Evolutionary conservation across 2,797 vertebrate species (phyloP), one percentile per base, ranked within the genome.

Genomic region (Malurus leucopterus): DNA sequence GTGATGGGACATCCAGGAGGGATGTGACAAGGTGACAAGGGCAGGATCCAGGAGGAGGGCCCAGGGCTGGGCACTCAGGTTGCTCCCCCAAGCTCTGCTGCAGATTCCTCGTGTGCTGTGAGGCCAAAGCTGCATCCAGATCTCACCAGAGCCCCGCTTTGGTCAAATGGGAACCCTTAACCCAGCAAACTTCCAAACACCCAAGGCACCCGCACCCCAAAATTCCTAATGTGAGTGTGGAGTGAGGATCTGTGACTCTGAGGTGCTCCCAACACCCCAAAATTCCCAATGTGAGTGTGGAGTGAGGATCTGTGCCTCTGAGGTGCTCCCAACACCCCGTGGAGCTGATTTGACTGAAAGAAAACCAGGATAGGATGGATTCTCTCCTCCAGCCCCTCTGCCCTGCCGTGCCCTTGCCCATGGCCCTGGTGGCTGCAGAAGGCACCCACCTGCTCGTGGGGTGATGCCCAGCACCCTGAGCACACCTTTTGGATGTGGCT

Each of bases 191-290:
- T 47, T 30, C 36, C 50, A 51, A 29, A 23, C 1, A 20, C n/a
- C 15, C 41, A 23, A 8, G 7, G 14, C 15, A 62, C 3, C 26
- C 0, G 0, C 13, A 26, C 3, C 15, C 22, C 1, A 0, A 87
- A 36, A 53, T 4, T 36, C 11, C 2, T 20, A 21, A 2, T 2
- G 24, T 53, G 43, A 36, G 15, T 3, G 3, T 4, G 58, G 32
- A 49, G 18, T 47, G 53, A 32, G 26, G 26, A 18, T 6, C 19
- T 18, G 41, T 24, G 30, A 29, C 44, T 68, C 17, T 34, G 57
- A 49, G 49, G 63, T 22, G 38, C 15, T 21, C 40, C 40, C 7
- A 9, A n/a, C 26, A 29, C 29, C 2, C 1, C n/a, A 0, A 87
- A 36, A 53, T 5, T 36, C 11, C 2, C 24, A 21, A 2, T 2